Conservation (phyloP, 2,113 vertebrate genomes). For the Nipponia nippon region DNA sequence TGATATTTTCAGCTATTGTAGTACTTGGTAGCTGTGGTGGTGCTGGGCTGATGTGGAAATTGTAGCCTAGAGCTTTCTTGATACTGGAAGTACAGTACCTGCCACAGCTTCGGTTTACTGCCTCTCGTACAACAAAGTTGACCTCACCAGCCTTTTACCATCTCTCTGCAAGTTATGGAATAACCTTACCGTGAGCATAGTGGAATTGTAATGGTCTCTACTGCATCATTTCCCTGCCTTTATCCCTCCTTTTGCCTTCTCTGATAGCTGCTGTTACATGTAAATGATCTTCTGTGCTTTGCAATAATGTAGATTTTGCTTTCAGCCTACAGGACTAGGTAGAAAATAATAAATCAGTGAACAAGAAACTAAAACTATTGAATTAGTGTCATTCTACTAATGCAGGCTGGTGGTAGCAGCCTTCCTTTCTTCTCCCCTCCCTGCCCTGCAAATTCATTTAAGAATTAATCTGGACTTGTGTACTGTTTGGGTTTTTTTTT, state of each 20-base stretch:
- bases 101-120: neutral
- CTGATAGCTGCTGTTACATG: neutral
- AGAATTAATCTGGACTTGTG: neutral
- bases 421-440: neutral
- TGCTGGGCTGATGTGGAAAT: neutral
- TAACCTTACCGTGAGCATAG: neutral
- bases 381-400: neutral
- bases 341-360: neutral
- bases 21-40: neutral
- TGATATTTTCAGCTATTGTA: neutral
- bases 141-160: neutral
- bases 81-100: neutral
- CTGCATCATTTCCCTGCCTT: neutral
- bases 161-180: neutral
- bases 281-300: neutral
- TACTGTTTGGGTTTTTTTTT: too few species aligned
- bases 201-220: neutral
- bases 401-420: neutral
- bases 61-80: neutral
- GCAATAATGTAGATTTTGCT: neutral
- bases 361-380: neutral
- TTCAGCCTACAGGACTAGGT: neutral
- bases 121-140: neutral
- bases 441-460: neutral
- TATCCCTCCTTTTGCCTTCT: neutral